A percentile compares a stretch with the other conserved stretches of the same genome.
Conservation (phyloP, 2,113 vertebrate genomes). For the Hyperopisus bebe region DNA sequence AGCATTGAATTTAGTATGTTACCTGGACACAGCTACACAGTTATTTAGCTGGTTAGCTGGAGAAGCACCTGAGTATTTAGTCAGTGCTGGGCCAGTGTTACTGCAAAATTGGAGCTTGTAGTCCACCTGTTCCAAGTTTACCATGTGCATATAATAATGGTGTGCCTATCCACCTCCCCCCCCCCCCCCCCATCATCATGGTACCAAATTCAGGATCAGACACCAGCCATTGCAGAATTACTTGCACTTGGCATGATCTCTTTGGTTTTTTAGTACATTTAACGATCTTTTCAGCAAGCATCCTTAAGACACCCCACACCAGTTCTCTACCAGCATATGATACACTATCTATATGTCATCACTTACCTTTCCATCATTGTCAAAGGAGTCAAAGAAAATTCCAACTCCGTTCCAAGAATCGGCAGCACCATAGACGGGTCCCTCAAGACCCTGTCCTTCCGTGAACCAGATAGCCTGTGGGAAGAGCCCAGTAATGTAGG, state of each 20-base stretch:
- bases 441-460: conserved; percentile 76
- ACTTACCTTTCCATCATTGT: conserved; percentile 94
- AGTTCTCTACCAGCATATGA: not conserved
- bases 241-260: not conserved
- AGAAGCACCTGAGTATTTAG: not conserved
- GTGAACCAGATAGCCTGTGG: conserved; percentile 89
- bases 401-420: conserved; percentile 90
- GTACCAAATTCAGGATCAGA: not conserved
- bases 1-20: not conserved
- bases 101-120: not conserved
- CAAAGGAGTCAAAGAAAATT: conserved; percentile 96
- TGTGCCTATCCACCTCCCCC: not conserved
- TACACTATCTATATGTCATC: not conserved
- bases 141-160: not conserved
- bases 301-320: not conserved
- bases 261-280: not conserved
- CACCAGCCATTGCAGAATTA: not conserved
- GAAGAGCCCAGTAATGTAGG: conserved; percentile 14
- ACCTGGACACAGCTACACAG: not conserved
- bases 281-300: not conserved
- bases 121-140: not conserved
- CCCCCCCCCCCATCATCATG: not conserved
- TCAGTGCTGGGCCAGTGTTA: not conserved
- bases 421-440: conserved; percentile 86
- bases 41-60: not conserved